Evolutionary conservation across 2,888 invertebrate genomes (phyloP), one percentile per base, ranked within the genome.

Genomic region (Mimas tiliae): DNA sequence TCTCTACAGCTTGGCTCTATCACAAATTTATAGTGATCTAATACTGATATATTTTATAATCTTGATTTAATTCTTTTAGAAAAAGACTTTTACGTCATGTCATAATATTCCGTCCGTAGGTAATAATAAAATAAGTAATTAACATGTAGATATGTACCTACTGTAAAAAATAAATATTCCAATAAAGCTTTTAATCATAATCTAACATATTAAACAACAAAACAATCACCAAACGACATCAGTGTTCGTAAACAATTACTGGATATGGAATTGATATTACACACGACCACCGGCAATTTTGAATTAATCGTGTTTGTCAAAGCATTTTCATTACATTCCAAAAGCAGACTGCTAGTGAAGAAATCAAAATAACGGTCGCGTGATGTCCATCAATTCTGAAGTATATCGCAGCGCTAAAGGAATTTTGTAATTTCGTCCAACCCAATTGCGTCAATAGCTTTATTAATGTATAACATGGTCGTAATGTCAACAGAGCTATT

Each of bases 331-430:
- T 87, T 88, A 81, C 80, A 85, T 86, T 86, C 80, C 74, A 73
- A 82, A 80, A 79, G 75, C 74, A 77, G 71, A 72, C 77, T 74
- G 69, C 51, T 82, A 82, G 74, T 81, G 83, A 87, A 85, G 87
- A 91, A 90, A 90, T 91, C 89, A 89, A 90, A 90, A 89, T 90
- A 87, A 86, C 83, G 74, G 73, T 90, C 80, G 90, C 91, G 89
- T 91, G 91, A 81, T 86, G 79, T 71, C 72, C 77, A 83, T 85
- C 79, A 81, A 83, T 81, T 83, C 74, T 69, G 73, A 75, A 73
- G 74, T 77, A 72, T 74, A 74, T 75, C 73, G 75, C 71, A 72
- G 71, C 72, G 77, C 79, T 84, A 77, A 83, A 83, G 81, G 82
- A 85, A 85, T 86, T 83, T 83, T 78, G 78, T 87, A 78, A 85